phyloP scores from a whole-genome alignment of 35 echinoderm and acorn worm genomes.

The Amphiura filiformis region DNA sequence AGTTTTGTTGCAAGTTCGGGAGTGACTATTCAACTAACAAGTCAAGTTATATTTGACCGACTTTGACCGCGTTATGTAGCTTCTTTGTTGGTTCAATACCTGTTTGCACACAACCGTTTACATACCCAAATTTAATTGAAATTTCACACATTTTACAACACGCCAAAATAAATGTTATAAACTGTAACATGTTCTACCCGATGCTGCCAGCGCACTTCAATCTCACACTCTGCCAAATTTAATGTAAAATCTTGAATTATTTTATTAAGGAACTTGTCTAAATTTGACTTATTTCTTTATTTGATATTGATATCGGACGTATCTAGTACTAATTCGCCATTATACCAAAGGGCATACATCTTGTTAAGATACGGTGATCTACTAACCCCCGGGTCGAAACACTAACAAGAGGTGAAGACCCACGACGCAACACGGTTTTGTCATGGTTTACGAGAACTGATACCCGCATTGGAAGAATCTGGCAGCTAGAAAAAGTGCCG shows the following conservation, averaged over 20 bases:
- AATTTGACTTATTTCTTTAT: not conserved
- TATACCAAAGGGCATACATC: conserved; percentile 7
- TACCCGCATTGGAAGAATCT: not conserved
- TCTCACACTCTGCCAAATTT: not conserved
- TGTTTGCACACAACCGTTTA: too few species aligned
- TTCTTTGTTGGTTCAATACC: too few species aligned
- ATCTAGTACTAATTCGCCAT: conserved; percentile 2
- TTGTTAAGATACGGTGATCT: conserved; percentile 6
- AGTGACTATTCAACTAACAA: too few species aligned
- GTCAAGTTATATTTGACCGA: too few species aligned
- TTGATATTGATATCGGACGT: not conserved
- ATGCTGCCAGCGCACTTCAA: too few species aligned
- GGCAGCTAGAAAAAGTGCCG: not conserved
- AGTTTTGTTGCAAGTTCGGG: too few species aligned
- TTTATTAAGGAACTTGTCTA: not conserved
- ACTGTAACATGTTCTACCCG: too few species aligned
- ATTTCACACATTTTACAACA: too few species aligned
- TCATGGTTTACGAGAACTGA: not conserved
- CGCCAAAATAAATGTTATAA: too few species aligned
- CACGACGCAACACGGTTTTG: not conserved
- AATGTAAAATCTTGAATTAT: conserved; percentile 7
- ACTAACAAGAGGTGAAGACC: not conserved
- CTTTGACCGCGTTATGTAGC: too few species aligned
- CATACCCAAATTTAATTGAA: too few species aligned
- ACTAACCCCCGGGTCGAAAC: not conserved